Base-by-base conservation (phyloP, 2,113 vertebrate genomes). In the Erinaceus europaeus region DNA sequence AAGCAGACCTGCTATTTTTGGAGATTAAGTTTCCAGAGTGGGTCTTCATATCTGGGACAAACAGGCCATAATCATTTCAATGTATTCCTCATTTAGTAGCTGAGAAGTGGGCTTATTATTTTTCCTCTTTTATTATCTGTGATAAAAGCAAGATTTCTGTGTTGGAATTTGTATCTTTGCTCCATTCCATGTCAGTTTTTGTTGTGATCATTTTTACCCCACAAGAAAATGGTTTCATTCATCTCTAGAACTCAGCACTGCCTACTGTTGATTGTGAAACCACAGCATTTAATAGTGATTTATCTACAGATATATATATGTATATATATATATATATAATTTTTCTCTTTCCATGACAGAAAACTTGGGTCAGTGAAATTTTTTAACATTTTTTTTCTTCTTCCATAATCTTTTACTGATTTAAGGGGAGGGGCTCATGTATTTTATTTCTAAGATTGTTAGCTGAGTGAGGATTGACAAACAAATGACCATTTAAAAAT, bases 241-340 rank as follows among this genome's bases (percentile, higher is more conserved):
- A 27, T 91, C 96, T 94, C 78, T 62, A 83, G 89, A 29, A n/a
- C 44, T 84, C 40, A 42, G 85, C 83, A 93, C 94, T 94, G 92
- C 91, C 86, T 86, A 92, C 72, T 74, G 65, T 92, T 75, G 29
- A 83, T 88, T 94, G 85, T 65, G 50, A 88, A 85, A 72, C 74
- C 50, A 68, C 1, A 65, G 42, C 1, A 62, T 95, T 91, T 94
- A 95, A 92, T 84, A 86, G 55, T 92, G 62, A 92, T 89, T 94
- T 94, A 72, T 95, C 84, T 83, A 85, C 34, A 73, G 48, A 55
- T 17, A n/a, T 17, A 52, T 52, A 13, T 52, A n/a, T n/a, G n/a
- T 55, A 77, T 85, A 89, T 78, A 59, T 5, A 52, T 1, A 0
- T 76, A 50, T 91, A n/a, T 84, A 21, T 72, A 75, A 81, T 82